A percentile compares a stretch with the other conserved stretches of the same genome.
These are phyloP conservation scores for Stercorarius parasiticus DNA, from an alignment of 2,113 vertebrate genomes.

Conservation along the genomic window DNA sequence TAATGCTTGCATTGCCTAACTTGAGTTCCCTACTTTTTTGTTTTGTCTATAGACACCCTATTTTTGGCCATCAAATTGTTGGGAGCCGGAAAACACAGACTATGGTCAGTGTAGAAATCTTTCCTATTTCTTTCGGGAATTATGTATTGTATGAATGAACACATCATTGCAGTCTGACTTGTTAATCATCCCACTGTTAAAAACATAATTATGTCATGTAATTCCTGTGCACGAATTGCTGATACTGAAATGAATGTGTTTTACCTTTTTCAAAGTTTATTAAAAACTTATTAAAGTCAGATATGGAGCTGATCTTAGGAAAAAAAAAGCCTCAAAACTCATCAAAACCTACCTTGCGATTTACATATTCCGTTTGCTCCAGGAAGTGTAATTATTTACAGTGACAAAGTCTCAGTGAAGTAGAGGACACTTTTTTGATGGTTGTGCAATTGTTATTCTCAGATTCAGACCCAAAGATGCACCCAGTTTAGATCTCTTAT, in stretches of 20 bases:
- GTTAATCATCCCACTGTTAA: neutral
- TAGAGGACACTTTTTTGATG: neutral
- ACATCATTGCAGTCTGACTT: neutral
- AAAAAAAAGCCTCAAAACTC: neutral
- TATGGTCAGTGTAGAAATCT: conserved; percentile 84
- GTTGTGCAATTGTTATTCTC: neutral
- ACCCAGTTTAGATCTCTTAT: neutral
- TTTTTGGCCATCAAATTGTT: conserved; percentile 98
- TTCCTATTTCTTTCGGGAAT: conserved; percentile 13
- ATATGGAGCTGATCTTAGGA: neutral
- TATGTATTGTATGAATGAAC: neutral
- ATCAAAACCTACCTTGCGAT: neutral
- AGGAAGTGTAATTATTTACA: neutral
- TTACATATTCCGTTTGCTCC: neutral
- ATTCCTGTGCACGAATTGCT: conserved; percentile 17
- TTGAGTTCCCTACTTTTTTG: conserved; percentile 18
- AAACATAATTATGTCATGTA: neutral
- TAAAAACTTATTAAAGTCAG: neutral
- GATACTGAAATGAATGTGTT: neutral
- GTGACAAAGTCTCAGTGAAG: neutral
- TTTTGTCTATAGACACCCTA: conserved; percentile 88
- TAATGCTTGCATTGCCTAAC: conserved; percentile 54
- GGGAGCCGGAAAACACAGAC: conserved; percentile 98
- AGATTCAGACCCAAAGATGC: neutral
- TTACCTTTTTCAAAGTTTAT: conserved; percentile 12